Conservation (phyloP, 2,113 vertebrate species). For the Rissa tridactyla region DNA sequence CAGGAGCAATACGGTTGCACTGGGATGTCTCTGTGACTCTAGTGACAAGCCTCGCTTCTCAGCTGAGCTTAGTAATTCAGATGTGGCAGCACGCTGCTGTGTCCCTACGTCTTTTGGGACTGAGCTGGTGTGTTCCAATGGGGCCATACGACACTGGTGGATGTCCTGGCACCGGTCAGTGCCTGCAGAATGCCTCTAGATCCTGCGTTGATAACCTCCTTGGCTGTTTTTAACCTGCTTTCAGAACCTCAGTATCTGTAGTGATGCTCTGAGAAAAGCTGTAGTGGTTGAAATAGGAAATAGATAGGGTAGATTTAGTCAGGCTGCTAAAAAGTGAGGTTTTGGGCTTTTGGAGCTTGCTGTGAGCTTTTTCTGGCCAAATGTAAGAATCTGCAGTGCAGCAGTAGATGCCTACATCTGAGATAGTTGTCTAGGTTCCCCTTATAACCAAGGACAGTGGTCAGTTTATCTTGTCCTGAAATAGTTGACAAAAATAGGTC, state of each 20-base stretch:
- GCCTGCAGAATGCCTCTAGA: not conserved
- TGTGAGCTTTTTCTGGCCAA: not conserved
- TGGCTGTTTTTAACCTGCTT: not conserved
- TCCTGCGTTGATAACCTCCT: not conserved
- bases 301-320: not conserved
- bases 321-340: not conserved
- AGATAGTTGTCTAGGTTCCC: not conserved
- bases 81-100: not conserved
- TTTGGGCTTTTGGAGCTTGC: not conserved
- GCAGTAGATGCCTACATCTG: not conserved
- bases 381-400: not conserved
- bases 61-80: not conserved
- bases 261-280: not conserved
- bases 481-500: not conserved
- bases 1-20: too few species aligned
- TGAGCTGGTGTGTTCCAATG: fast-evolving
- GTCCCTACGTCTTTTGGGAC: not conserved
- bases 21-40: not conserved
- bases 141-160: fast-evolving
- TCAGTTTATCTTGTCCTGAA: not conserved
- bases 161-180: not conserved
- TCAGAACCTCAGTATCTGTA: not conserved
- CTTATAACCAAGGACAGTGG: not conserved
- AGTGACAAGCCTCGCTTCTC: not conserved
- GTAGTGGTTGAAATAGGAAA: not conserved